These are phyloP conservation scores for Battus philenor DNA, from an alignment of 1,140 invertebrate genomes.

Conservation along the genomic window DNA sequence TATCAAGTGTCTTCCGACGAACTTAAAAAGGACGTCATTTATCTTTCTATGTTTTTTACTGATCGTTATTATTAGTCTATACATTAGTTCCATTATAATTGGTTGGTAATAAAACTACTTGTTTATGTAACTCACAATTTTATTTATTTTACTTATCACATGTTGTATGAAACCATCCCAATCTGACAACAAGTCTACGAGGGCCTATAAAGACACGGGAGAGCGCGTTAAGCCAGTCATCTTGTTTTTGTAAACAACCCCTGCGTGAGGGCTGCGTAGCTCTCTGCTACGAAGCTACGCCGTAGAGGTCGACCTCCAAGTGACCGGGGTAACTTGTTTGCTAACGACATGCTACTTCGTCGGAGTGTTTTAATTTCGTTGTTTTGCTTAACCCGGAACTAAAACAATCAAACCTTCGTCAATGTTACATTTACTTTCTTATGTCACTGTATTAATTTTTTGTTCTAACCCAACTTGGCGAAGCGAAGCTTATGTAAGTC, in stretches of 20 bases:
- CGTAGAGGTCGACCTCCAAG: conserved; percentile 18
- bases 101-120: no score
- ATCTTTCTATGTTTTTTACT: no score
- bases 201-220: conserved; percentile 54
- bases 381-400: neutral
- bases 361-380: conserved; percentile 1
- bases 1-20: no score
- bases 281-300: conserved; percentile 25
- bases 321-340: conserved; percentile 14
- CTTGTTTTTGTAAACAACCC: conserved; percentile 67
- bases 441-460: no score
- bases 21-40: no score
- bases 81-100: no score
- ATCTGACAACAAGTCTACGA: conserved; percentile 47
- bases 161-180: conserved; percentile 29
- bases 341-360: neutral
- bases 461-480: no score
- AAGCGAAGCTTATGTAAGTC: no score
- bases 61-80: no score
- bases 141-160: no score
- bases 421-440: neutral
- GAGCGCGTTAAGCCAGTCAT: conserved; percentile 60
- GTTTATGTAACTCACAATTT: no score
- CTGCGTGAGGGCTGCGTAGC: conserved; percentile 20
- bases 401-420: no score